Conservation (phyloP, 2,113 vertebrate genomes). For the Recurvirostra avosetta region DNA sequence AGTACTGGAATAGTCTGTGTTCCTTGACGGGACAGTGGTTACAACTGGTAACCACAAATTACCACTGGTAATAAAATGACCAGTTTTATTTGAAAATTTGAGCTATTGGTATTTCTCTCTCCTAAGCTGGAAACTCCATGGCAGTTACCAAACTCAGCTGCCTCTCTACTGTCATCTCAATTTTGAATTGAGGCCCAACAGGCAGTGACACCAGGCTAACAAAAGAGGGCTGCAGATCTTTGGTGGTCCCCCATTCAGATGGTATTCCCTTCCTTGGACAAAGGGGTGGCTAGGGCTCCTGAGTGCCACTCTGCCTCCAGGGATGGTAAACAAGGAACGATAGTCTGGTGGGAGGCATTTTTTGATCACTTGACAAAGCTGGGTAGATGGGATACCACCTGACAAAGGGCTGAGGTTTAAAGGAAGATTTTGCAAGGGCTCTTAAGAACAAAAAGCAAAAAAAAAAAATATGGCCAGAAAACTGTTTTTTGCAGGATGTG, state of each 20-base stretch:
- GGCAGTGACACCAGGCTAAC: constrained; percentile 50
- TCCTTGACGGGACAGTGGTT: not conserved
- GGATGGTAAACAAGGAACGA: constrained; percentile 37
- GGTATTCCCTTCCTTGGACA: constrained; percentile 49
- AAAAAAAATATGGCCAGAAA: not conserved
- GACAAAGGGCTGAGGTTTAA: constrained; percentile 54
- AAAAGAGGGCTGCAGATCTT: constrained; percentile 51
- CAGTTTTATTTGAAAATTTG: not conserved
- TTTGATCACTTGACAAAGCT: constrained; percentile 52
- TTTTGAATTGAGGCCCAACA: constrained; percentile 15
- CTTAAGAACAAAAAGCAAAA: constrained; percentile 1
- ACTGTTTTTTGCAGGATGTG: not conserved
- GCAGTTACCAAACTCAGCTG: not conserved
- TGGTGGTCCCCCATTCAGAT: constrained; percentile 66
- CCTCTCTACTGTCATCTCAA: constrained; percentile 13
- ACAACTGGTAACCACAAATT: not conserved
- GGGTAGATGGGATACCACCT: constrained; percentile 46
- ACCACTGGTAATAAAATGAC: not conserved
- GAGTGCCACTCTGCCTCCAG: constrained; percentile 43
- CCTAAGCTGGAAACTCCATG: not conserved
- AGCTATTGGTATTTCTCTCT: not conserved
- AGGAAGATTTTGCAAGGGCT: constrained; percentile 13
- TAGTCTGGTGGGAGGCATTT: constrained; percentile 33
- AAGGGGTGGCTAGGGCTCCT: constrained; percentile 30
- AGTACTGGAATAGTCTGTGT: not conserved